A percentile compares a stretch with the other conserved stretches of the same genome.
phyloP scores from a whole-genome alignment of 2,797 vertebrate species.

The Coregonus suidteri region DNA sequence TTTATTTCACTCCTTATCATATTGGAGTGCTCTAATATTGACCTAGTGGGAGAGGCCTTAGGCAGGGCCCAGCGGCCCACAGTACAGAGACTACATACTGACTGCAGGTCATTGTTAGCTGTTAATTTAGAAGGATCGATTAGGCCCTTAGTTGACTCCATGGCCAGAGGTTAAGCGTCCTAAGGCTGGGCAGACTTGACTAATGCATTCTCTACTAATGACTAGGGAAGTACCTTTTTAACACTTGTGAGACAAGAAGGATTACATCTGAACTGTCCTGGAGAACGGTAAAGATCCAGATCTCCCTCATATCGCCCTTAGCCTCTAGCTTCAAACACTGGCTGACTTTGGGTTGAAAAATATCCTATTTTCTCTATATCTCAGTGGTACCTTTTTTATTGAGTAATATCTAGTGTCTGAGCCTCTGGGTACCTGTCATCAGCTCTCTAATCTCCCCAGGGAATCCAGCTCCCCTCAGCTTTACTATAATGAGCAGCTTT shows the following conservation, averaged over 20 bases:
- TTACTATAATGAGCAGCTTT: conserved; percentile 53
- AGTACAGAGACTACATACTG: conserved; percentile 22
- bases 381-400: not conserved
- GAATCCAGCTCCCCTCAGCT: conserved; percentile 37
- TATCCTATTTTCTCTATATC: not conserved
- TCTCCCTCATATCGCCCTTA: conserved; percentile 8
- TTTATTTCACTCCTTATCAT: conserved; percentile 57
- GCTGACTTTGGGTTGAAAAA: conserved; percentile 15
- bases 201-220: conserved; percentile 59
- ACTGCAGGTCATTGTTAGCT: conserved; percentile 63
- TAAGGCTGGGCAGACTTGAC: conserved; percentile 53
- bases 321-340: conserved; percentile 25
- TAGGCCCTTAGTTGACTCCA: conserved; percentile 50
- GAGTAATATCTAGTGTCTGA: conserved; percentile 27
- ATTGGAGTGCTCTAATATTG: conserved; percentile 61
- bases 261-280: conserved; percentile 35
- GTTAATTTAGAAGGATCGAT: conserved; percentile 61
- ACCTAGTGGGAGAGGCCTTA: conserved; percentile 67
- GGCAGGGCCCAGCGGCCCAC: conserved; percentile 32
- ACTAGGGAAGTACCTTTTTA: conserved; percentile 64
- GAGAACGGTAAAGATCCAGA: not conserved
- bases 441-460: conserved; percentile 30
- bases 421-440: conserved; percentile 40
- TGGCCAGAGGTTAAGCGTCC: conserved; percentile 70
- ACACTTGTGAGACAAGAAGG: conserved; percentile 42